Conservation (phyloP, 2,888 invertebrate species). For the Terebella lapidaria region DNA sequence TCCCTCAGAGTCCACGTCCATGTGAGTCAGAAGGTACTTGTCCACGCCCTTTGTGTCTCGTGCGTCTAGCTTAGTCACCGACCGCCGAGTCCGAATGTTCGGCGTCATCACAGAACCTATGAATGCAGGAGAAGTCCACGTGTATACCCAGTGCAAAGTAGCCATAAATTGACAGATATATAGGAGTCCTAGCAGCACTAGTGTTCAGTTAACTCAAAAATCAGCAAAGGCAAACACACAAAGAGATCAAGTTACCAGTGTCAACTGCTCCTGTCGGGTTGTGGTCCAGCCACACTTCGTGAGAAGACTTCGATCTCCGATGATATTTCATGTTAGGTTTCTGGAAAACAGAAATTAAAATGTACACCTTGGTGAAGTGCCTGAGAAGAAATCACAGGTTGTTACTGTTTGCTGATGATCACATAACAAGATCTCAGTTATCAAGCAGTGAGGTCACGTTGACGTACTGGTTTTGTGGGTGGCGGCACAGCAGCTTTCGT, state of each 20-base stretch:
- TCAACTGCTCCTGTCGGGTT: constrained; percentile 69
- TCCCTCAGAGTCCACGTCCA: constrained; percentile 86
- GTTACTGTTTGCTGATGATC: too few relatives aligned
- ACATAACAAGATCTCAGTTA: too few relatives aligned
- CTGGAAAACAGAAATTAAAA: constrained; percentile 48
- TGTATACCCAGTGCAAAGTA: too few relatives aligned
- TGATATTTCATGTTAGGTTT: constrained; percentile 67
- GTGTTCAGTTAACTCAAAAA: too few relatives aligned
- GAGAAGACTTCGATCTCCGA: constrained; percentile 76
- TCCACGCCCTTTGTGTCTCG: constrained; percentile 67
- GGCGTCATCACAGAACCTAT: constrained; percentile 81
- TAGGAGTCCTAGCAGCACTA: too few relatives aligned
- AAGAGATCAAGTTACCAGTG: too few relatives aligned
- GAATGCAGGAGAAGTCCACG: too few relatives aligned
- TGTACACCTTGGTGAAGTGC: too few relatives aligned
- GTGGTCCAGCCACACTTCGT: constrained; percentile 83
- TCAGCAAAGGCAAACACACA: too few relatives aligned
- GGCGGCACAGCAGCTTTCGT: constrained; percentile 21
- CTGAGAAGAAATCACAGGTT: too few relatives aligned
- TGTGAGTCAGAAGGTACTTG: constrained; percentile 88
- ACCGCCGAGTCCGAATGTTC: constrained; percentile 68
- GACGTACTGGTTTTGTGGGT: constrained; percentile 25
- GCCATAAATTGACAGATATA: too few relatives aligned
- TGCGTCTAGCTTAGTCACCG: constrained; percentile 75
- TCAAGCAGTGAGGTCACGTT: too few relatives aligned